Conservation (phyloP, 2,113 vertebrate genomes). For the Myotis davidii region DNA sequence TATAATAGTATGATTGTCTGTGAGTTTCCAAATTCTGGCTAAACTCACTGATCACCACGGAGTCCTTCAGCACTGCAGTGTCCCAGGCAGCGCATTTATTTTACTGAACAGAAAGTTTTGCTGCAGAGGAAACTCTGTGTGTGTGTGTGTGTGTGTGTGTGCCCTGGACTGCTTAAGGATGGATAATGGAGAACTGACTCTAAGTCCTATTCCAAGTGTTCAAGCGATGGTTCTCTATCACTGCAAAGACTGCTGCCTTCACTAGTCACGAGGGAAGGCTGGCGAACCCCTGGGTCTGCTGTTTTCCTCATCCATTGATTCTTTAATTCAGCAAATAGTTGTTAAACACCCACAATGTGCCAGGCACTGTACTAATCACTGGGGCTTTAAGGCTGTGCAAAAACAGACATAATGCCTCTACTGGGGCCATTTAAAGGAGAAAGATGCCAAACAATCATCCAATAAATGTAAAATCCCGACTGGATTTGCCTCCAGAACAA, state of each 20-base stretch:
- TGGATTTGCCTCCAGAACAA: not conserved
- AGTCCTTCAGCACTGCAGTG: fast-evolving
- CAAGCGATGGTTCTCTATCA: not conserved
- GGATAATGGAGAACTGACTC: not conserved
- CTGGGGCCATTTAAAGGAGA: not conserved
- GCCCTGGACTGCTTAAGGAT: not conserved
- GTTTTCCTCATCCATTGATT: not conserved
- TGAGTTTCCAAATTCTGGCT: not conserved
- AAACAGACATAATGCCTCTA: not conserved
- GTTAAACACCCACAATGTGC: too few species aligned
- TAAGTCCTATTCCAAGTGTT: not conserved
- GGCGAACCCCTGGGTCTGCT: not conserved
- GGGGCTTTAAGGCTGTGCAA: not conserved
- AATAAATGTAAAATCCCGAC: not conserved
- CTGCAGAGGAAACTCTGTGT: not conserved
- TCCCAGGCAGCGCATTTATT: not conserved
- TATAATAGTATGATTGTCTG: not conserved
- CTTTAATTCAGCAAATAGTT: not conserved
- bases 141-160: too few species aligned
- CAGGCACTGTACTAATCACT: not conserved
- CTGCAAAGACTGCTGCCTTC: not conserved
- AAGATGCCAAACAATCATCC: not conserved
- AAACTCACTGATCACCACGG: not conserved
- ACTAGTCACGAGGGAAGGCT: fast-evolving
- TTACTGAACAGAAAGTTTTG: not conserved